phyloP scores from a whole-genome alignment of 2,888 invertebrate genomes.

The Trilocha varians region DNA sequence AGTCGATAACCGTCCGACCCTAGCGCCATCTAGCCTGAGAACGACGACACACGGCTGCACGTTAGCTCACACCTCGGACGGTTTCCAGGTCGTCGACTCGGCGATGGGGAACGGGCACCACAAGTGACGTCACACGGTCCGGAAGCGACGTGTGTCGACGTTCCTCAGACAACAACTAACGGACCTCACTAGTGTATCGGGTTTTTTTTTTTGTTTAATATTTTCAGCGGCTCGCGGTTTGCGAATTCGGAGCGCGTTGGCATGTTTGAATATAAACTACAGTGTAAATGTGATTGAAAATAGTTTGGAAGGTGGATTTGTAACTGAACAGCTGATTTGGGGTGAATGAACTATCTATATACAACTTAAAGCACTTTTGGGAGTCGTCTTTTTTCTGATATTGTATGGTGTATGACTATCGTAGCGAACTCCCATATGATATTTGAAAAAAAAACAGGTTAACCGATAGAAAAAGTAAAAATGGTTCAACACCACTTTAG shows the following conservation, averaged over 20 bases:
- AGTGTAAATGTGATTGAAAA: no score
- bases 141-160: constrained; percentile 65
- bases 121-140: constrained; percentile 48
- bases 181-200: constrained; percentile 65
- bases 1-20: constrained; percentile 33
- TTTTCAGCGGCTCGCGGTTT: neutral
- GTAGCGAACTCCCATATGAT: no score
- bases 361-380: no score
- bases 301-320: no score
- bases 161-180: constrained; percentile 60
- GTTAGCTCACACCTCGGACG: constrained; percentile 50
- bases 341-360: no score
- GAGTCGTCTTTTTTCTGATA: no score
- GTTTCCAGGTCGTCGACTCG: constrained; percentile 61
- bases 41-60: constrained; percentile 70
- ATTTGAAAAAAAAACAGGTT: no score
- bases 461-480: no score
- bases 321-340: no score
- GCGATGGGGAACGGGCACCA: constrained; percentile 56
- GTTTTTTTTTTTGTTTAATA: neutral
- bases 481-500: no score
- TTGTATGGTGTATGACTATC: no score
- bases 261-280: no score
- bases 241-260: neutral
- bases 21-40: constrained; percentile 48